Evolutionary conservation across 1,140 invertebrate genomes (phyloP), one percentile per base, ranked within the genome.

Genomic region (Orussus abietinus): DNA sequence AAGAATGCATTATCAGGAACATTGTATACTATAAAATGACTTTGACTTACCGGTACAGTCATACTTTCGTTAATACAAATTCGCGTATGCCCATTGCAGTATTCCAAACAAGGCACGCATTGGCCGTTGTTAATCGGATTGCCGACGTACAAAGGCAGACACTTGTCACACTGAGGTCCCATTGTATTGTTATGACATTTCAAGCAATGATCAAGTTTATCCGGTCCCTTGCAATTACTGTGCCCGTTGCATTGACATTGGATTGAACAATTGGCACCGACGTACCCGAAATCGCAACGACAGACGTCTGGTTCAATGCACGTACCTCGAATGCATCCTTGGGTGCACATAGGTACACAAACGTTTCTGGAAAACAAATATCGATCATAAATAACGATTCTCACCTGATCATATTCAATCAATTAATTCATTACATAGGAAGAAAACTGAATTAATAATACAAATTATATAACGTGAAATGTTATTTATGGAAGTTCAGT

Each of bases 211-310:
- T 90, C 83, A 30, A 92, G 76, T 51, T 85, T 82, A 58, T 91
- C 84, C 3, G 87, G 87, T 9, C 90, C 90, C 48, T 80, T 83
- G 68, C 94, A 98, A 57, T 94, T 81, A 38, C 91, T 87, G 72
- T 98, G 92, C 0, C 91, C 92, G 67, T 97, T 94, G 65, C 94
- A 98, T 59, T 92, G 81, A 64, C 94, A 97, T 62, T 92, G 86
- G 30, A 89, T 90, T 37, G 87, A 91, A 66, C 94, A 98, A 73
- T 96, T 93, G 39, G 83, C 80, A 32, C 93, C 93, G 14, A 97
- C 92, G 66, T 90, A 97, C 30, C 93, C 92, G 74, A 98, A 98
- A 74, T 95, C 82, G 68, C 94, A 97, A 26, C 80, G 74, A 61
- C 94, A 98, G 9, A 80, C 75, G 59, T 94, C 81, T 17, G 94